These are phyloP conservation scores for Aporophyla lueneburgensis DNA, from an alignment of 2,888 invertebrate species.

Conservation along the genomic window DNA sequence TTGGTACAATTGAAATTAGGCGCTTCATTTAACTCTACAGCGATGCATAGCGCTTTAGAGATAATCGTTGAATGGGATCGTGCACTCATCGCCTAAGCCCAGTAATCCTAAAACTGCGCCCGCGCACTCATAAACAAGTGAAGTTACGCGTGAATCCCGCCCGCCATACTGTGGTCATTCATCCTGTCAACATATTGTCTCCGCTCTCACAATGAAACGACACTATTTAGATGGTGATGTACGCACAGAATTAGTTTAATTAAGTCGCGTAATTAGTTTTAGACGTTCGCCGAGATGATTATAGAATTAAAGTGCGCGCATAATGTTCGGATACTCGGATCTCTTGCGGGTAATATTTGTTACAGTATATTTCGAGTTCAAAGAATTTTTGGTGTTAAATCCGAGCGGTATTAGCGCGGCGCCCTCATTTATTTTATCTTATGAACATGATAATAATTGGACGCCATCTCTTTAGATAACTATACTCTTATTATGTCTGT, in stretches of 20 bases:
- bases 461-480: constrained; percentile 61
- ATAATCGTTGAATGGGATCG: constrained; percentile 88
- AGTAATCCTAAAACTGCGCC: constrained; percentile 87
- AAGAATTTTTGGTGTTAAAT: constrained; percentile 78
- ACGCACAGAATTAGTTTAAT: constrained; percentile 87
- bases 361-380: constrained; percentile 76
- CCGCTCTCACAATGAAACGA: constrained; percentile 86
- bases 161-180: constrained; percentile 88
- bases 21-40: constrained; percentile 83
- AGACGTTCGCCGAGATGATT: constrained; percentile 76
- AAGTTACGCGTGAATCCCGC: constrained; percentile 87
- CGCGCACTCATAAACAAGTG: constrained; percentile 87
- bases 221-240: constrained; percentile 88
- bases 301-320: constrained; percentile 75
- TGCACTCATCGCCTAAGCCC: constrained; percentile 87
- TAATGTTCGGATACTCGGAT: constrained; percentile 73
- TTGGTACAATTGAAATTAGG: constrained; percentile 90
- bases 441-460: constrained; percentile 73
- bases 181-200: constrained; percentile 90
- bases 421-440: constrained; percentile 72
- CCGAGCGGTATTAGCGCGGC: constrained; percentile 63
- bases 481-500: constrained; percentile 40
- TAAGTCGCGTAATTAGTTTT: constrained; percentile 87
- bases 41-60: constrained; percentile 83
- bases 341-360: constrained; percentile 74